phyloP scores from a whole-genome alignment of 2,113 vertebrate species.

The Notiomystis cincta region DNA sequence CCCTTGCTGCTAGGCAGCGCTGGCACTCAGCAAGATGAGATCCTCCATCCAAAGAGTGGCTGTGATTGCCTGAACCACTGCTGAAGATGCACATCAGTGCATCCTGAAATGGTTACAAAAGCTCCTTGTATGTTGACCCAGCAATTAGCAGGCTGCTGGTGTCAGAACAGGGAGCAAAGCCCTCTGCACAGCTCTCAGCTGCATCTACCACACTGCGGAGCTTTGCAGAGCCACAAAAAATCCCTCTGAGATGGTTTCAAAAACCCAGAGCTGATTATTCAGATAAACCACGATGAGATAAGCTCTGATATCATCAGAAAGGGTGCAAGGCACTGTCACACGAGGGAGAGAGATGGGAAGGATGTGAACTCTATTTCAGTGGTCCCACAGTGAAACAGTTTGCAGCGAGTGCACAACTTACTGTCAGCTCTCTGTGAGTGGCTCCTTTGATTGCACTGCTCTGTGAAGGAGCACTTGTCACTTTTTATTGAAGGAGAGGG shows the following conservation, averaged over 20 bases:
- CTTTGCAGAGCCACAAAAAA: background rate
- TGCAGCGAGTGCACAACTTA: background rate
- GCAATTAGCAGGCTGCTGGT: background rate
- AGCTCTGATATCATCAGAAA: background rate
- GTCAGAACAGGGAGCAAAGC: background rate
- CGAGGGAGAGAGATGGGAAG: background rate
- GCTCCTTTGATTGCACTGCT: conserved; percentile 28
- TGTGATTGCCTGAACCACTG: background rate
- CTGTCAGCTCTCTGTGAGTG: background rate
- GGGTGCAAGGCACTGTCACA: background rate
- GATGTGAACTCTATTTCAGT: conserved; percentile 15
- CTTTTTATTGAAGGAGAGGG: conserved; percentile 1
- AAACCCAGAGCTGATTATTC: background rate
- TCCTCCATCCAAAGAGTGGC: background rate
- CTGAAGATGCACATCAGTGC: background rate
- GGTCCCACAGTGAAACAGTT: background rate
- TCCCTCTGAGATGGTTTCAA: background rate
- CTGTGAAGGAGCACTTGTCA: conserved; percentile 49
- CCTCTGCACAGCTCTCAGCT: background rate
- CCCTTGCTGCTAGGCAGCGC: background rate
- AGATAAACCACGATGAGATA: background rate
- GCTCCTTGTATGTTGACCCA: background rate
- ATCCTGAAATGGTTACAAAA: background rate
- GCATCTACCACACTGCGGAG: background rate
- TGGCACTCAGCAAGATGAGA: background rate